These are phyloP conservation scores for Etheostoma perlongum DNA, from an alignment of 2,797 vertebrate genomes.

Conservation along the genomic window DNA sequence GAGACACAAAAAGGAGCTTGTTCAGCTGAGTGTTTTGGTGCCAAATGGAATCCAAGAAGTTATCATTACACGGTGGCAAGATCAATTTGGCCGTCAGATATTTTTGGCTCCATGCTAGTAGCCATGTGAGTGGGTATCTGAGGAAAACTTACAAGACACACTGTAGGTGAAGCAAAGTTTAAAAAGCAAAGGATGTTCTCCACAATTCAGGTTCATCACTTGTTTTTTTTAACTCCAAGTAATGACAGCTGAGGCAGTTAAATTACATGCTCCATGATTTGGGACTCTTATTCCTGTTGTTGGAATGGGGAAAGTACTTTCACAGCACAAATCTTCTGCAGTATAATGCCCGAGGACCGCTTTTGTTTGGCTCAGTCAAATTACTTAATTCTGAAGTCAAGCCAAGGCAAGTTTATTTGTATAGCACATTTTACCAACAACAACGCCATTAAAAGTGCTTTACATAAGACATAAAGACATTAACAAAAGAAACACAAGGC, in stretches of 20 bases:
- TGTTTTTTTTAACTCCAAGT: slow-evolving; percentile 29
- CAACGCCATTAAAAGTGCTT: background rate
- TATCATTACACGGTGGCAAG: slow-evolving; percentile 12
- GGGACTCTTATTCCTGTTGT: slow-evolving; percentile 31
- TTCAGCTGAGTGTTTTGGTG: slow-evolving; percentile 33
- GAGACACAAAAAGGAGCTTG: slow-evolving; percentile 29
- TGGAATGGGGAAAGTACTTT: slow-evolving; percentile 52
- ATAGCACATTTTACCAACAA: slow-evolving; percentile 2
- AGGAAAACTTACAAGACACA: background rate
- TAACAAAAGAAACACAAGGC: background rate
- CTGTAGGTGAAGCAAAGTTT: slow-evolving; percentile 5
- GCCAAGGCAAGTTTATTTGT: background rate
- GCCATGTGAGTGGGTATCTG: background rate
- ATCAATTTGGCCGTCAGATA: slow-evolving; percentile 24
- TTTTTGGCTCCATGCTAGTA: slow-evolving; percentile 3
- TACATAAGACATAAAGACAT: background rate
- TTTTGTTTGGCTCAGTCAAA: slow-evolving; percentile 50
- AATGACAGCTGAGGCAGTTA: slow-evolving; percentile 34
- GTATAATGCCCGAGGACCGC: slow-evolving; percentile 46
- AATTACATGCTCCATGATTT: slow-evolving; percentile 54
- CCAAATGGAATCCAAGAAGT: slow-evolving; percentile 42
- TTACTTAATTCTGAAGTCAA: slow-evolving; percentile 8
- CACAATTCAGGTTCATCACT: slow-evolving; percentile 26
- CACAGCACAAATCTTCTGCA: slow-evolving; percentile 41
- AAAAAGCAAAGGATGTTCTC: background rate